phyloP scores from a whole-genome alignment of 2,888 invertebrate genomes.

The Serripes groenlandicus region DNA sequence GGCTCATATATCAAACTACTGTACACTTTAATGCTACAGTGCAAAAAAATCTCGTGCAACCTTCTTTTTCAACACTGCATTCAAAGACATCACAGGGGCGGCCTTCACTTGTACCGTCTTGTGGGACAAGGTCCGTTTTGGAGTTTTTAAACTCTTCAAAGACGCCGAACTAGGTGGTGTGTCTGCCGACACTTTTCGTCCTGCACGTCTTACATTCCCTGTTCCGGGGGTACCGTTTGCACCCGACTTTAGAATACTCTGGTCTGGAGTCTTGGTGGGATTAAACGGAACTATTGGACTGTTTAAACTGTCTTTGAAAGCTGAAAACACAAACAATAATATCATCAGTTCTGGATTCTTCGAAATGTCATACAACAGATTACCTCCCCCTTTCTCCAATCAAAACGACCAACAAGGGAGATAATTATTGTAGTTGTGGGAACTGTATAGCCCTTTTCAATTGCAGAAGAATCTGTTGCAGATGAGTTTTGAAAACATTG shows the following conservation, averaged over 20 bases:
- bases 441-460: no score
- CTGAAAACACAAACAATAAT: conserved; percentile 65
- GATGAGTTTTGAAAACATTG: no score
- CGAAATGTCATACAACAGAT: no score
- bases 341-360: no score
- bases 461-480: no score
- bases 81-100: background rate
- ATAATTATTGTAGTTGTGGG: no score
- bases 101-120: background rate
- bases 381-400: no score
- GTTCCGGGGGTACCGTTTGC: background rate
- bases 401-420: no score
- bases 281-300: conserved; percentile 70
- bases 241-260: conserved; percentile 71
- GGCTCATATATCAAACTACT: no score
- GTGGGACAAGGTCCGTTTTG: background rate
- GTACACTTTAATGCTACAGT: no score
- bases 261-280: conserved; percentile 72
- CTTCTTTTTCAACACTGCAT: background rate
- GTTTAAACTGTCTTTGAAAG: conserved; percentile 71
- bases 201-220: background rate
- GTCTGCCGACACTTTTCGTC: background rate
- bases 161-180: background rate
- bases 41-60: conserved; percentile 10
- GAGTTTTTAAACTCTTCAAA: conserved; percentile 7